Base-by-base conservation (phyloP, 2,797 vertebrate species). In the Gymnoscopelus braueri region DNA sequence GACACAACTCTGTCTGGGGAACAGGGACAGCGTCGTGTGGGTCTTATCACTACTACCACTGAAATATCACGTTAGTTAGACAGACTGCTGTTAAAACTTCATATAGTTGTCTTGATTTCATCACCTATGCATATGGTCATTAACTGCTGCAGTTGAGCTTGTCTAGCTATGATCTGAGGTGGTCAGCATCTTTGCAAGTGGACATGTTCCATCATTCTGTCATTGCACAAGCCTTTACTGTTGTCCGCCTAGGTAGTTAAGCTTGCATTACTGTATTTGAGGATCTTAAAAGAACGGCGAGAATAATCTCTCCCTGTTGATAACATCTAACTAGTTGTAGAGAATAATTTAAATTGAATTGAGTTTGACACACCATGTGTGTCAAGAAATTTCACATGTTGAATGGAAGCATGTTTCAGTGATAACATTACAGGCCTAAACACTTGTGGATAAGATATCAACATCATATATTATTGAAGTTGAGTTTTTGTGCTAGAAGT, bases 21-120 rank as follows among this genome's bases (percentile, higher is more conserved):
- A 74, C 73, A 72, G 78, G 72, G 74, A 78, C 74, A 85, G 74
- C 83, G 79, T 79, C 84, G 78, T 86, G 83, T 44, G 7, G 2
- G 8, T 44, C 35, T 39, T 8, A 39, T 8, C 39, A 44, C 39
- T 44, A 10, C 8, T 3, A 44, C 39, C 39, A 44, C 8, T 44
- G 39, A 44, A 9, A 44, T 9, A 44, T 44, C 39, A 75, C 60
- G 60, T 53, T 47, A 59, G 69, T 75, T 75, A 63, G 60, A 12
- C 12, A 63, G 58, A 74, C 53, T 47, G 39, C 62, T 9, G 57
- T 60, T 24, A 32, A 44, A 69, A 35, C 69, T 65, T 15, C 47
- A 69, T 72, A 61, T 44, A 62, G 23, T 67, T 53, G 3, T 8
- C 50, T 15, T 67, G 4, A 79, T 83, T 75, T 78, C 29, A 70